Evolutionary conservation across 2,113 vertebrate species (phyloP).

Genomic region (Xenus cinereus): DNA sequence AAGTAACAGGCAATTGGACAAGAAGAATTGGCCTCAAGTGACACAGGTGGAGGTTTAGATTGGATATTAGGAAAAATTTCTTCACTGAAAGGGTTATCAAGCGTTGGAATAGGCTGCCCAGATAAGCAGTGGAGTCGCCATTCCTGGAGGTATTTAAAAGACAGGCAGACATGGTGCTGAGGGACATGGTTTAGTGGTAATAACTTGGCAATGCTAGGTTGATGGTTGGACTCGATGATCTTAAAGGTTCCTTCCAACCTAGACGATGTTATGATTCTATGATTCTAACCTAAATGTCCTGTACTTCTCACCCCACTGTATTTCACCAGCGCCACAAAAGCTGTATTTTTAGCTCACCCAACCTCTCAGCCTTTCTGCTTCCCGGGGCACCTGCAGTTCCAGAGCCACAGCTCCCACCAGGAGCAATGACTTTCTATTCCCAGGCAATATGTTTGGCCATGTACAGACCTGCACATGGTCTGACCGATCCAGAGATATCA

Average conservation of each 20-base stretch:
- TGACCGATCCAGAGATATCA: neutral
- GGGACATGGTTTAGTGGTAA: neutral
- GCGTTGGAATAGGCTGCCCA: neutral
- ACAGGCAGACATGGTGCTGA: neutral
- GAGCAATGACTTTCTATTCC: neutral
- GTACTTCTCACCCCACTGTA: fast-evolving
- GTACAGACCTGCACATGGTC: neutral
- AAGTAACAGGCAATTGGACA: neutral
- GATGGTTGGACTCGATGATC: neutral
- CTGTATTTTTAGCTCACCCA: neutral
- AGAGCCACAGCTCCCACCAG: neutral
- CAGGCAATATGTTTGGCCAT: neutral
- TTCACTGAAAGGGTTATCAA: neutral
- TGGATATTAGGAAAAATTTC: neutral
- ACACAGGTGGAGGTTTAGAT: neutral
- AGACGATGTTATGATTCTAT: neutral
- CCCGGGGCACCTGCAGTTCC: neutral
- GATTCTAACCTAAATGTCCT: neutral
- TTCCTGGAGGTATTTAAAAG: neutral
- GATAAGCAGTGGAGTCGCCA: neutral
- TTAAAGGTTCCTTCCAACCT: neutral
- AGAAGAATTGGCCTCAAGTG: neutral
- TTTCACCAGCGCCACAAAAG: neutral
- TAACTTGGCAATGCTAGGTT: neutral
- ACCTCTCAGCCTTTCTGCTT: neutral